A percentile compares a stretch with the other conserved stretches of the same genome.
These are phyloP conservation scores for Eupithecia insigniata DNA, from an alignment of 2,888 invertebrate genomes.

Conservation along the genomic window DNA sequence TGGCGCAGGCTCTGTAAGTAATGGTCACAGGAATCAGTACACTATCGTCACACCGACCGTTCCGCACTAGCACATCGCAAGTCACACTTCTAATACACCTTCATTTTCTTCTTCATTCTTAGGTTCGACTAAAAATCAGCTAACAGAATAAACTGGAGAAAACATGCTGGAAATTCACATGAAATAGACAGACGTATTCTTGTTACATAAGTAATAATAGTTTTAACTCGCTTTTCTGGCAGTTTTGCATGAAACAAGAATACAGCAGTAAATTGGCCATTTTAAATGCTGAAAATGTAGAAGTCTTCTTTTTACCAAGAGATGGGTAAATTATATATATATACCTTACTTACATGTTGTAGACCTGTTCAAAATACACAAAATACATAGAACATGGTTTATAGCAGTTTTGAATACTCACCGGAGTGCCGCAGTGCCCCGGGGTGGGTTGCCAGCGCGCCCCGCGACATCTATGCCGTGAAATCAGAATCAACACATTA, in stretches of 20 bases:
- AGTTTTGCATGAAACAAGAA: slow-evolving; percentile 14
- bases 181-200: background rate
- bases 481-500: slow-evolving; percentile 81
- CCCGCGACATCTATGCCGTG: slow-evolving; percentile 74
- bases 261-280: background rate
- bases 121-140: slow-evolving; percentile 9
- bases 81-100: slow-evolving; percentile 53
- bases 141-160: background rate
- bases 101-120: slow-evolving; percentile 25
- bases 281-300: background rate
- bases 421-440: slow-evolving; percentile 56
- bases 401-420: slow-evolving; percentile 60
- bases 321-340: background rate
- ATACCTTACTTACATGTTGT: slow-evolving; percentile 43
- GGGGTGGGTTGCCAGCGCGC: slow-evolving; percentile 53
- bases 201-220: background rate
- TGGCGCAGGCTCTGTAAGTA: slow-evolving; percentile 74
- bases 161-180: slow-evolving; percentile 32
- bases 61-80: slow-evolving; percentile 53
- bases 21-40: slow-evolving; percentile 74
- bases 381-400: background rate
- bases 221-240: background rate
- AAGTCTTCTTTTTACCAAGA: background rate
- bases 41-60: slow-evolving; percentile 52
- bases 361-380: slow-evolving; percentile 47